These are phyloP conservation scores for Aphidius colemani DNA, from an alignment of 2,888 invertebrate genomes.

Conservation along the genomic window DNA sequence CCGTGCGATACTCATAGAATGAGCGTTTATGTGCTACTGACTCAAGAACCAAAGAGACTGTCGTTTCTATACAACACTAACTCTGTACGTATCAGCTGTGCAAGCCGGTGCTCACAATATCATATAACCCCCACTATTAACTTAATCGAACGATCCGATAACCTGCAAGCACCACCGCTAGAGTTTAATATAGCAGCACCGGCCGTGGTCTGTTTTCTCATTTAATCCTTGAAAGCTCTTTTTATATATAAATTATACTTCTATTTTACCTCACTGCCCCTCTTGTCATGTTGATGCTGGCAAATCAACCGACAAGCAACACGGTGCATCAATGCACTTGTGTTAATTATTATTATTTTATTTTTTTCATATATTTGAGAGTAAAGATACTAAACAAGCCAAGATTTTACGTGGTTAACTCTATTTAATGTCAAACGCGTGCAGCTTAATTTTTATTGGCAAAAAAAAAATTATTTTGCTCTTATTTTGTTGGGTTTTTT, in stretches of 20 bases:
- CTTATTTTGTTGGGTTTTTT: too few relatives aligned
- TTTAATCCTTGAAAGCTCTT: constrained; percentile 35
- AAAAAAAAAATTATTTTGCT: too few relatives aligned
- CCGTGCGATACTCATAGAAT: constrained; percentile 58
- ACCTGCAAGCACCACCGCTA: constrained; percentile 33
- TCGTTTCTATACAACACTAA: constrained; percentile 64
- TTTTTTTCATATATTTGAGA: too few relatives aligned
- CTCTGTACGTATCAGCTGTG: constrained; percentile 65
- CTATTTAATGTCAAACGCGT: too few relatives aligned
- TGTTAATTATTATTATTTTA: too few relatives aligned
- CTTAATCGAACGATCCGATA: constrained; percentile 16
- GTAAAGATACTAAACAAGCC: too few relatives aligned
- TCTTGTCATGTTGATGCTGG: background rate
- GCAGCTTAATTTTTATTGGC: too few relatives aligned
- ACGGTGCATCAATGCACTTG: too few relatives aligned
- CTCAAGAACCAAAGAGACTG: constrained; percentile 51
- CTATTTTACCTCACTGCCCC: constrained; percentile 13
- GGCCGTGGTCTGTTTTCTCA: constrained; percentile 17
- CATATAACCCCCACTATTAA: constrained; percentile 53
- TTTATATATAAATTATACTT: background rate
- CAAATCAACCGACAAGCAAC: too few relatives aligned
- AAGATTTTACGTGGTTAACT: too few relatives aligned
- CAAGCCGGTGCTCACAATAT: constrained; percentile 40
- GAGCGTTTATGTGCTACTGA: constrained; percentile 61
- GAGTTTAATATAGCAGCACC: constrained; percentile 25